Conservation (phyloP, 2,888 invertebrate genomes). For the Microchrysa polita region DNA sequence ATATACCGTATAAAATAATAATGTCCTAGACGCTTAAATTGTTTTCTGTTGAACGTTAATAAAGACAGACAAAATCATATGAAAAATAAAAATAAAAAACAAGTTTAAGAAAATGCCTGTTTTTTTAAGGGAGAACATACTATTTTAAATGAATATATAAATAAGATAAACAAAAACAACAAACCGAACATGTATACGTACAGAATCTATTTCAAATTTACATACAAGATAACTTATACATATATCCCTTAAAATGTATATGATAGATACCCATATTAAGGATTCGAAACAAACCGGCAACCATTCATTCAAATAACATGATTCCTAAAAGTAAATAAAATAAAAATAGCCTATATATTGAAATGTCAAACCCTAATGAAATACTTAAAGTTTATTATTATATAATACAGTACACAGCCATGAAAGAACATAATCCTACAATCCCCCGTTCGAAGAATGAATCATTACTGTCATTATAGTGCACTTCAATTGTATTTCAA, state of each 20-base stretch:
- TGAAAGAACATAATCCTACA: too few species aligned
- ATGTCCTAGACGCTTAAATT: background rate
- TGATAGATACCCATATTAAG: background rate
- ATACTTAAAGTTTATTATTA: slow-evolving; percentile 5
- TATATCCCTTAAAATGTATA: slow-evolving; percentile 3
- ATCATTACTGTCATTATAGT: background rate
- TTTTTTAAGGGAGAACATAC: background rate
- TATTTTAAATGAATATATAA: background rate
- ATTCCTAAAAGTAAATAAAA: background rate
- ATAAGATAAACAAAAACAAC: background rate
- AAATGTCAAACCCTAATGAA: background rate
- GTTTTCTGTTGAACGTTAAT: background rate
- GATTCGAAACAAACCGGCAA: background rate
- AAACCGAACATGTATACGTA: slow-evolving; percentile 40
- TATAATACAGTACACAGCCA: background rate
- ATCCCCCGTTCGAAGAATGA: background rate
- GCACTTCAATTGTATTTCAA: background rate
- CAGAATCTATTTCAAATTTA: slow-evolving; percentile 25
- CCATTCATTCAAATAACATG: too few species aligned
- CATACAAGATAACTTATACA: background rate
- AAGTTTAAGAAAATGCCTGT: background rate
- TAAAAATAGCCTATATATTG: background rate
- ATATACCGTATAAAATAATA: background rate
- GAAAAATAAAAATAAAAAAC: background rate
- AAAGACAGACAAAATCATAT: background rate